These are phyloP conservation scores for Tretioscincus oriximinensis DNA, from an alignment of 2,113 vertebrate genomes.

Conservation along the genomic window DNA sequence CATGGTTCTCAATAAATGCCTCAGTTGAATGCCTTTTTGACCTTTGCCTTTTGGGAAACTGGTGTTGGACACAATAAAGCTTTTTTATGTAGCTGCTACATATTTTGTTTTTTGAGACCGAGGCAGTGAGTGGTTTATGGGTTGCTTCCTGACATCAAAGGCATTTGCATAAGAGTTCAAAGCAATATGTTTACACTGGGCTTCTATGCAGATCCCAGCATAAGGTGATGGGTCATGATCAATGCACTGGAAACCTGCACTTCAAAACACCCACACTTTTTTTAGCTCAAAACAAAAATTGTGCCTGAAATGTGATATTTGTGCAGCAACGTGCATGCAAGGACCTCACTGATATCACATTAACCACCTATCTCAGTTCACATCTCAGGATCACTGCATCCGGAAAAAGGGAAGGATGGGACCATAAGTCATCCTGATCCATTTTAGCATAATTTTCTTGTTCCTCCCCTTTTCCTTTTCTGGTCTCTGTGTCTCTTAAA, in stretches of 20 bases:
- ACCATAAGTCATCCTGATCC: too few relatives aligned
- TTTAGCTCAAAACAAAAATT: not conserved
- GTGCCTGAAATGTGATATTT: not conserved
- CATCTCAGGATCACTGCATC: too few relatives aligned
- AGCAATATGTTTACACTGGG: not conserved
- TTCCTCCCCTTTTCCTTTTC: too few relatives aligned
- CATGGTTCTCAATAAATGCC: slow-evolving; percentile 25
- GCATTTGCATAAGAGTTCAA: not conserved
- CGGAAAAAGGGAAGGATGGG: too few relatives aligned
- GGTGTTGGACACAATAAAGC: not conserved
- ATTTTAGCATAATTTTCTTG: too few relatives aligned
- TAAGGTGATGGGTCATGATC: not conserved
- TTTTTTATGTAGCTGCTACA: not conserved
- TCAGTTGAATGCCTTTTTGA: slow-evolving; percentile 8
- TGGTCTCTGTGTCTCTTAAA: too few relatives aligned
- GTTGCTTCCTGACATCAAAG: not conserved
- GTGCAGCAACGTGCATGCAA: too few relatives aligned
- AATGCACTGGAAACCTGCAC: not conserved
- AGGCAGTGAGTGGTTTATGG: slow-evolving; percentile 10
- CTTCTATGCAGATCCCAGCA: not conserved
- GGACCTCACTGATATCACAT: too few relatives aligned
- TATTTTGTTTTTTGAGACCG: not conserved
- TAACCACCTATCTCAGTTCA: too few relatives aligned
- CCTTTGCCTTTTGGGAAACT: not conserved
- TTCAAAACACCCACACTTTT: not conserved